Conservation (phyloP, 2,113 vertebrate genomes). For the Nannospalax galili region DNA sequence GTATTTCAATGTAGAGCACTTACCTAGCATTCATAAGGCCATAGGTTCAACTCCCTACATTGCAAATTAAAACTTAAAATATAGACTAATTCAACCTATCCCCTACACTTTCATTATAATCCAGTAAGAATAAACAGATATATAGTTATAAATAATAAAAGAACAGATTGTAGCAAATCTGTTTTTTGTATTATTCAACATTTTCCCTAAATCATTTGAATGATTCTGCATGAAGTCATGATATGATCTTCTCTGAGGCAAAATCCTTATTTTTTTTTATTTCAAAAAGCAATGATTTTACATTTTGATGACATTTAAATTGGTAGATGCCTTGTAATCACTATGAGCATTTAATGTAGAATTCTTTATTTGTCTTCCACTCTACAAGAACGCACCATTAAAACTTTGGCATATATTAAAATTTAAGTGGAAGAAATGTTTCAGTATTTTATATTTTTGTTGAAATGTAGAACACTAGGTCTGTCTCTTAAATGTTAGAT, state of each 20-base stretch:
- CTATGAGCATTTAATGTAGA: slow-evolving; percentile 30
- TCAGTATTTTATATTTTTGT: slow-evolving; percentile 18
- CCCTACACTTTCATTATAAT: slow-evolving; percentile 4
- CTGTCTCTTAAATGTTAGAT: slow-evolving; percentile 3
- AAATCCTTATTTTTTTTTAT: slow-evolving; percentile 68
- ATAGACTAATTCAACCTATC: background rate
- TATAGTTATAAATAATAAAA: background rate
- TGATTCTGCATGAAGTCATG: slow-evolving; percentile 39
- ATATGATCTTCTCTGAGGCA: slow-evolving; percentile 60
- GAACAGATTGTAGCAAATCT: slow-evolving; percentile 14
- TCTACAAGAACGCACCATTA: slow-evolving; percentile 32
- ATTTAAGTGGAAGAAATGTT: slow-evolving; percentile 32
- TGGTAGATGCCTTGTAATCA: slow-evolving; percentile 49
- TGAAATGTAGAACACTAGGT: slow-evolving; percentile 1
- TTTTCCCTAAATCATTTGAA: slow-evolving; percentile 67
- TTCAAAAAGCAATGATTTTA: slow-evolving; percentile 48
- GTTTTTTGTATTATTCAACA: slow-evolving; percentile 35
- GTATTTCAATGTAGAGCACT: background rate
- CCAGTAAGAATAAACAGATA: slow-evolving; percentile 33
- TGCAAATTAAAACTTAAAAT: background rate
- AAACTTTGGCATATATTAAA: background rate
- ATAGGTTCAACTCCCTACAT: background rate
- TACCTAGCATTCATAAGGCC: background rate
- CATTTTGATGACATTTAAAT: slow-evolving; percentile 58
- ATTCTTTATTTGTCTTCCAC: background rate